Evolutionary conservation across 2,888 invertebrate genomes (phyloP), one percentile per base, ranked within the genome.

Genomic region (Cynaeus angustus): DNA sequence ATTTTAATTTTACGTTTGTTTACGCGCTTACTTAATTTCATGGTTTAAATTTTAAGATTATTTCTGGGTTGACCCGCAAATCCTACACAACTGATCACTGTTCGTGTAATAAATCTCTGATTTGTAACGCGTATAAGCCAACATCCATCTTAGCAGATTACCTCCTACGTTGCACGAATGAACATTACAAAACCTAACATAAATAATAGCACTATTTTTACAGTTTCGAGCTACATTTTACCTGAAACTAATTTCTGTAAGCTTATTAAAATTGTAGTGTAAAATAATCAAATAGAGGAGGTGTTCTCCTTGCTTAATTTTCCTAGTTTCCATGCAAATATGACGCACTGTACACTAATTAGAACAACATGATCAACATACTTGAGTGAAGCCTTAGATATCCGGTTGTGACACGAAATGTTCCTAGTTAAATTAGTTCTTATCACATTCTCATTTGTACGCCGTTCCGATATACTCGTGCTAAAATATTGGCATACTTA

Each of bases 131-230:
- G 66, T 46, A 66, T 70, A 70, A 70, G 70, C 70, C 66, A 45
- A 66, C 70, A 70, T 70, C 70, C 70, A 61, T 70, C 70, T 70
- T 70, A 59, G 53, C 66, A 70, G 70, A 70, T 70, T 70, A 69
- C 65, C 43, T 46, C 45, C 48, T 65, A 59, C 69, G 30, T 59
- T 70, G 33, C 66, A 48, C 66, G 66, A 70, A 70, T 70, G 70
- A 70, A 70, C 70, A 66, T 62, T 46, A 56, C 56, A 58, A 70
- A 68, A 68, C 64, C 56, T 58, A 50, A 64, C 62, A 56, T 68
- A 68, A 68, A 68, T 68, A 65, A 53, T 37, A 52, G 38, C 56
- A 52, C 59, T 13, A 56, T 65, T 69, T 69, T 53, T 68, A 21
- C 37, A 55, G 7, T 33, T 50, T 45, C 14, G 6, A 41, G 13